Conservation (phyloP, 2,113 vertebrate genomes). For the Accipiter cooperii region DNA sequence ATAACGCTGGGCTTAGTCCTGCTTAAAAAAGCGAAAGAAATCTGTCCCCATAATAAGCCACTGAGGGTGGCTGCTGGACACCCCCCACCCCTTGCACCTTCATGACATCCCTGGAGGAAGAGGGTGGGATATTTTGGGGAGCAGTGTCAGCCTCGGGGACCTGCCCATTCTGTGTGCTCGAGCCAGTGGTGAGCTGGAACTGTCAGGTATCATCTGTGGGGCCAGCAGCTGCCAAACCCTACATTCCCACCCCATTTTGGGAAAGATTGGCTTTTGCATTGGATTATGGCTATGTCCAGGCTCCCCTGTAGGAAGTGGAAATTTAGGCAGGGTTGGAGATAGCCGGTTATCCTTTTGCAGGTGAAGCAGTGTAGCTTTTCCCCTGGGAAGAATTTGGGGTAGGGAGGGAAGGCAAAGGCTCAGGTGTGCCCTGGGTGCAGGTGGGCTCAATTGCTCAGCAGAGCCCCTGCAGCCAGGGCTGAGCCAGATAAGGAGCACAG, state of each 20-base stretch:
- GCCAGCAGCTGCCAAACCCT: background rate
- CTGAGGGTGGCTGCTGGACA: background rate
- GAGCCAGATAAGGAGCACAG: background rate
- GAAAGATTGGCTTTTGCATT: background rate
- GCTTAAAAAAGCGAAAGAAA: background rate
- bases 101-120: background rate
- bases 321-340: background rate
- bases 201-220: background rate
- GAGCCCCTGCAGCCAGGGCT: background rate
- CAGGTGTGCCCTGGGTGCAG: background rate
- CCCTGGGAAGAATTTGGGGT: background rate
- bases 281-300: background rate
- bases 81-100: rapidly evolving
- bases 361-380: background rate
- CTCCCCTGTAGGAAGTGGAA: background rate
- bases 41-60: background rate
- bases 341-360: background rate
- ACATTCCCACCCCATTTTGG: rapidly evolving
- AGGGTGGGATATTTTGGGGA: background rate
- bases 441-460: background rate
- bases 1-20: rapidly evolving
- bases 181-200: background rate
- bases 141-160: background rate
- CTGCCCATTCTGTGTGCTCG: background rate
- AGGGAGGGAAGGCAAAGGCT: background rate